Percentiles rank a stretch among this genome's conserved stretches.
Evolutionary conservation across 2,113 vertebrate genomes (phyloP).

Genomic region (Cyprinodon tularosa): DNA sequence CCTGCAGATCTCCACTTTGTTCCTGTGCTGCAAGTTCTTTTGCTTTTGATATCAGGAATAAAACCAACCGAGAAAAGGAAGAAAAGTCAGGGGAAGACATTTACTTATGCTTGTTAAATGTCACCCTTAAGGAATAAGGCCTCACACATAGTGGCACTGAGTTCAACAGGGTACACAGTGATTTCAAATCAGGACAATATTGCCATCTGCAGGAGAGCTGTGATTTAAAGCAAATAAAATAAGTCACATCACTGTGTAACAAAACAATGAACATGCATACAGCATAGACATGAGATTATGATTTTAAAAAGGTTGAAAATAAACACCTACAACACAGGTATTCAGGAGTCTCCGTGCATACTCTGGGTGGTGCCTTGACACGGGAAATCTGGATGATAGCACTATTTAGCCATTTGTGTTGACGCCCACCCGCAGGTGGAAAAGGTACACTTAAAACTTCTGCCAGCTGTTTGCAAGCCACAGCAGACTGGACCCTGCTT

Average conservation of each 20-base stretch:
- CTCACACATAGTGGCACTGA: conserved; percentile 39
- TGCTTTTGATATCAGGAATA: conserved; percentile 46
- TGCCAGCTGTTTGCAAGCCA: conserved; percentile 71
- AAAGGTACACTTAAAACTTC: conserved; percentile 55
- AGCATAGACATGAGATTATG: neutral
- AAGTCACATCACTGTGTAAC: neutral
- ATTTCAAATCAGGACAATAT: conserved; percentile 65
- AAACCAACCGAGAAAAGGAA: conserved; percentile 35
- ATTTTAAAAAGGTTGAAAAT: neutral
- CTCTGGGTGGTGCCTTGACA: conserved; percentile 54
- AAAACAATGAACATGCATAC: conserved; percentile 5
- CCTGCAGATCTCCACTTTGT: conserved; percentile 24
- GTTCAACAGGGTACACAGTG: neutral
- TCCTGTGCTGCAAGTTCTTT: conserved; percentile 24
- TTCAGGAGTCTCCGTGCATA: conserved; percentile 26
- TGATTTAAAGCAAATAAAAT: neutral
- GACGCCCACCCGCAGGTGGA: conserved; percentile 75
- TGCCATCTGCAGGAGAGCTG: conserved; percentile 78
- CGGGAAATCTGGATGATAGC: conserved; percentile 43
- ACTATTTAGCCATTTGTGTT: conserved; percentile 70
- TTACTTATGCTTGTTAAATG: conserved; percentile 65
- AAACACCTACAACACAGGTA: neutral
- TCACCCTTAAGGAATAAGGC: conserved; percentile 65
- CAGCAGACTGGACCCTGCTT: conserved; percentile 51
- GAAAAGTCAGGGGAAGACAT: conserved; percentile 48